Base-by-base conservation (phyloP, 2,797 vertebrate species). In the Rhabdophis nuchalis region DNA sequence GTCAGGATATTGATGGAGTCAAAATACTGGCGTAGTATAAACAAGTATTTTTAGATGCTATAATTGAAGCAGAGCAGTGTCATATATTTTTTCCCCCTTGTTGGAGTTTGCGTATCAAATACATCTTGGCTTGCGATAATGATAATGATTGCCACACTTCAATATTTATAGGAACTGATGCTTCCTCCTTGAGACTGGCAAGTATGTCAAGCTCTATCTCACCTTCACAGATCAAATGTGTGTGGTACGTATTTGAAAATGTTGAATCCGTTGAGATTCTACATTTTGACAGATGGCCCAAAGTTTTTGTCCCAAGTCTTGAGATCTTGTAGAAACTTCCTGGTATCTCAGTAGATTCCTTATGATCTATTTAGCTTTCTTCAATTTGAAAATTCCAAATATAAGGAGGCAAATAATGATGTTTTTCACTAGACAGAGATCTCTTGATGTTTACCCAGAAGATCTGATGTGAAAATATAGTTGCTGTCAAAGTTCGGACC, bases 71-170 rank as follows among this genome's bases (percentile, higher is more conserved):
- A 95, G 94, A 95, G 95, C 95, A 91, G 94, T 93, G 92, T 93
- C 95, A 91, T 96, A 50, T 50, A 7, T 95, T 94, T 96, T 95
- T 85, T n/a, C 94, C 54, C 54, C 25, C 95, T 96, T 93, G 93
- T 93, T 60, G 93, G 93, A 85, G 96, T 93, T 95, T 96, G 96
- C 94, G 93, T 95, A 96, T 53, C 5, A 16, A 95, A 95, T 96
- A 95, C 93, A 97, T 95, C 95, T 95, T 95, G 94, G 91, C 96
- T 95, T 93, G 91, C 95, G 95, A 94, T 95, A 96, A 96, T 96
- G 96, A 97, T 95, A 96, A 96, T 96, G 96, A 96, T 96, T 95
- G 96, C 95, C 94, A 95, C 96, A 96, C 96, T 96, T 95, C 96
- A 97, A 95, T 96, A 96, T 97, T 96, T 97, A 96, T 97, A 97